Percentiles rank a stretch among this genome's conserved stretches.
These are phyloP conservation scores for Mya arenaria DNA, from an alignment of 1,140 invertebrate genomes.

Conservation along the genomic window DNA sequence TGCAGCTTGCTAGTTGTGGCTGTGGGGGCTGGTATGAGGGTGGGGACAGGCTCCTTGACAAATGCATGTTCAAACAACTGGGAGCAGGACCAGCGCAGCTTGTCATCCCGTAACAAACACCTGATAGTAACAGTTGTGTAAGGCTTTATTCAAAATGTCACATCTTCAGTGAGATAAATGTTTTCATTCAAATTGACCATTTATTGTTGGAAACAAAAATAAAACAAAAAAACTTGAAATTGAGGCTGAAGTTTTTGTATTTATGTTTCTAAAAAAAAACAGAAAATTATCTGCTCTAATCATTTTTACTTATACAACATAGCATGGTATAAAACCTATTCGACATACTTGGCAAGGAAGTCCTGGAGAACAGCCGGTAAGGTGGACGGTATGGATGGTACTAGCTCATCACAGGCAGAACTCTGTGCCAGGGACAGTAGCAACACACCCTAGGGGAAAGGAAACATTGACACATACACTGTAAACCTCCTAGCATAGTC, in stretches of 20 bases:
- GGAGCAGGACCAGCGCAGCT: conserved; percentile 86
- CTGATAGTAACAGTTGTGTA: conserved; percentile 75
- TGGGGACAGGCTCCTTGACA: conserved; percentile 72
- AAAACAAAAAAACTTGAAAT: not conserved
- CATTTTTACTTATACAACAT: not conserved
- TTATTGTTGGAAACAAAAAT: not conserved
- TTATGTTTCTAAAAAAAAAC: not conserved
- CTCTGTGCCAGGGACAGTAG: conserved; percentile 74
- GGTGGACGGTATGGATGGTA: conserved; percentile 77
- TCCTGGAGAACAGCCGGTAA: conserved; percentile 86
- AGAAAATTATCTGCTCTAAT: not conserved
- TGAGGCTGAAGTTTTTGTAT: not conserved
- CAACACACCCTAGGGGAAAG: conserved; percentile 73
- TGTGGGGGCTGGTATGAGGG: not conserved
- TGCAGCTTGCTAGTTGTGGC: not conserved
- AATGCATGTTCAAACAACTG: conserved; percentile 85
- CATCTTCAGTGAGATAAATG: not conserved
- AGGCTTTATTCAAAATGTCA: not conserved
- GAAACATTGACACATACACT: not conserved
- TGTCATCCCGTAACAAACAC: conserved; percentile 86
- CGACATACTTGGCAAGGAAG: conserved; percentile 86
- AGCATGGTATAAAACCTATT: not conserved
- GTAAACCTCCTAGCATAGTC: not conserved
- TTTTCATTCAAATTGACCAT: not conserved
- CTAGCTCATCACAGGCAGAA: conserved; percentile 58